Percentiles rank a stretch among this genome's conserved stretches.
Conservation (phyloP, 1,140 invertebrate genomes). For the Fopius arisanus region DNA sequence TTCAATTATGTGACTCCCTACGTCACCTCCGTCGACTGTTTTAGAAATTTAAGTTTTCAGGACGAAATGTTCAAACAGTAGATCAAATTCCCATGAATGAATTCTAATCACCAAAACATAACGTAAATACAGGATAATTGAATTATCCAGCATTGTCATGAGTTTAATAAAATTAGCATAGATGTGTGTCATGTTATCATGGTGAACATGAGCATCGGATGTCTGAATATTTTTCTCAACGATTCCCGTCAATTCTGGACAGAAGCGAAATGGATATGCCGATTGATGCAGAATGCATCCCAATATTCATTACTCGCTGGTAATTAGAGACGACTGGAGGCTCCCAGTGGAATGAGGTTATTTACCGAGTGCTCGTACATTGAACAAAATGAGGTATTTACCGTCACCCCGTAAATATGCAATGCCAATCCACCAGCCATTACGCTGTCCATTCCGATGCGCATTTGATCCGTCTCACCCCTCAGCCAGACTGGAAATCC, state of each 20-base stretch:
- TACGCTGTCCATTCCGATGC: neutral
- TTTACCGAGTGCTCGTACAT: constrained; percentile 45
- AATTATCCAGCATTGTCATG: no score
- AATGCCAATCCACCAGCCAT: neutral
- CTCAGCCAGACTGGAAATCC: neutral
- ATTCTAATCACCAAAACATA: no score
- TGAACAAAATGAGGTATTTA: constrained; percentile 45
- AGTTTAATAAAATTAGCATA: neutral
- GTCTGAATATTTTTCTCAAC: neutral
- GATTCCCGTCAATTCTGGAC: neutral
- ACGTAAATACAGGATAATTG: no score
- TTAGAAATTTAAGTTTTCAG: no score
- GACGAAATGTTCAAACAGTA: no score
- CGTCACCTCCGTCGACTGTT: neutral
- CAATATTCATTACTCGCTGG: constrained; percentile 6
- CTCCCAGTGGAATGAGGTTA: constrained; percentile 31
- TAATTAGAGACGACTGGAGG: neutral
- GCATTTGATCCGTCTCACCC: neutral
- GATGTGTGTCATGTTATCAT: neutral
- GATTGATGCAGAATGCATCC: neutral
- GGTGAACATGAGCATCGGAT: neutral
- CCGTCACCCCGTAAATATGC: constrained; percentile 42
- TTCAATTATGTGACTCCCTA: constrained; percentile 9
- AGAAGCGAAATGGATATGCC: neutral
- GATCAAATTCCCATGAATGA: no score